phyloP scores from a whole-genome alignment of 2,888 invertebrate genomes.

The Hirtodrosophila trivittata region DNA sequence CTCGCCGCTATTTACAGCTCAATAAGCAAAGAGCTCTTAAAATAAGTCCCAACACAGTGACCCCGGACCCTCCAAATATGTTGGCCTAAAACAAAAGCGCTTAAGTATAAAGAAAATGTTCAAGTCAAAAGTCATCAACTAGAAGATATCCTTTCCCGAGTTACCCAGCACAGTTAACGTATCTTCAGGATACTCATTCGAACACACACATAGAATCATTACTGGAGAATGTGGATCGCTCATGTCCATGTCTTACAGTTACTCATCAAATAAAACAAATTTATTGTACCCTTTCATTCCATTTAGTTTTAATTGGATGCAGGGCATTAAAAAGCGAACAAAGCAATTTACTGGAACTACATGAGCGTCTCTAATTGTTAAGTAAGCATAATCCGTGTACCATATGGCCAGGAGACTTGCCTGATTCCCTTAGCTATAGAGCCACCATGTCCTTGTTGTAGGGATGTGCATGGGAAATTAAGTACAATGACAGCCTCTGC shows the following conservation, averaged over 20 bases:
- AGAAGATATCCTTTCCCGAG: slow-evolving; percentile 8
- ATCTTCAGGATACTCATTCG: too few relatives aligned
- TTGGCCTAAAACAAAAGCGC: slow-evolving; percentile 29
- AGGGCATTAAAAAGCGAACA: slow-evolving; percentile 39
- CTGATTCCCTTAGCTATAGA: slow-evolving; percentile 24
- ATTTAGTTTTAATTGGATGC: not conserved
- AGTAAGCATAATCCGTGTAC: slow-evolving; percentile 71
- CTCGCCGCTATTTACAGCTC: slow-evolving; percentile 58
- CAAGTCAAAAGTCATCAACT: too few relatives aligned
- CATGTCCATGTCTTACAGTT: too few relatives aligned
- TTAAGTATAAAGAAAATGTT: slow-evolving; percentile 18
- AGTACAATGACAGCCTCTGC: slow-evolving; percentile 24
- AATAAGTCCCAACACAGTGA: slow-evolving; percentile 40
- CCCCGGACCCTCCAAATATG: not conserved
- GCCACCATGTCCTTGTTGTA: slow-evolving; percentile 8
- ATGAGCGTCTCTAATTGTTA: slow-evolving; percentile 76
- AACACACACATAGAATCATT: too few relatives aligned
- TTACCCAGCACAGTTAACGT: slow-evolving; percentile 1
- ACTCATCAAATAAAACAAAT: too few relatives aligned
- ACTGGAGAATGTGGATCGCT: too few relatives aligned
- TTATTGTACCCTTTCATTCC: not conserved
- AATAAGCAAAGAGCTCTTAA: slow-evolving; percentile 66
- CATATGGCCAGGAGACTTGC: slow-evolving; percentile 65
- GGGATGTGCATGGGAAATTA: slow-evolving; percentile 46
- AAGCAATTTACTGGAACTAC: slow-evolving; percentile 71